These are phyloP conservation scores for Melanogrammus aeglefinus DNA, from an alignment of 2,797 vertebrate genomes.

Conservation along the genomic window DNA sequence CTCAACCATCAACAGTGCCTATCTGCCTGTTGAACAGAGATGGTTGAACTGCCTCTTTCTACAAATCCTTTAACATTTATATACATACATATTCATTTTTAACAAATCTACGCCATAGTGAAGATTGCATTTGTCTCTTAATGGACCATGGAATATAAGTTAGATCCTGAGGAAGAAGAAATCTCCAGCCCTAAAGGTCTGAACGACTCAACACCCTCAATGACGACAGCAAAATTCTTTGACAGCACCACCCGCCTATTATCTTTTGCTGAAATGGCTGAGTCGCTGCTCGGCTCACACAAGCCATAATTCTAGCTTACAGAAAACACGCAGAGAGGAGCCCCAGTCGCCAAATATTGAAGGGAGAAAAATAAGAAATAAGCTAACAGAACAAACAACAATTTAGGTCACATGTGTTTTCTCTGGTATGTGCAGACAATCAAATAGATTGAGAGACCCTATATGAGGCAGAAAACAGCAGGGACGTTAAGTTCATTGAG, in stretches of 20 bases:
- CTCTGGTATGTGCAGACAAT: conserved; percentile 47
- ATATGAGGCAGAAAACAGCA: neutral
- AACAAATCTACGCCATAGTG: too few species aligned
- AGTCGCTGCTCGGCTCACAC: conserved; percentile 8
- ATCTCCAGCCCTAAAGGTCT: neutral
- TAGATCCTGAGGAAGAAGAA: neutral
- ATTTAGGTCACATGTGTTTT: conserved; percentile 52
- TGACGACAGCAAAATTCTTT: conserved; percentile 45
- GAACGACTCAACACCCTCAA: conserved; percentile 4
- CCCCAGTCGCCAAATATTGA: conserved; percentile 30
- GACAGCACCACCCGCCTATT: conserved; percentile 36
- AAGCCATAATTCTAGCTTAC: conserved; percentile 33
- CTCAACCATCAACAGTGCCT: neutral
- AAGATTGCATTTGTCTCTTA: too few species aligned
- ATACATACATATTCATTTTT: neutral
- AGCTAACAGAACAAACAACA: conserved; percentile 26
- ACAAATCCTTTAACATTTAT: neutral
- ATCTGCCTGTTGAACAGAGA: neutral
- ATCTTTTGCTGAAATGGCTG: conserved; percentile 31
- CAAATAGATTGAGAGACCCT: conserved; percentile 27
- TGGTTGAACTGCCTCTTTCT: neutral
- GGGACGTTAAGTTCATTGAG: conserved; percentile 22
- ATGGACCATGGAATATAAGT: neutral
- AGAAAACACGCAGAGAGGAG: conserved; percentile 20
- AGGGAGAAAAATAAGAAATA: conserved; percentile 24